Evolutionary conservation across 2,797 vertebrate species (phyloP), one percentile per base, ranked within the genome.

Genomic region (Chrysolophus pictus): DNA sequence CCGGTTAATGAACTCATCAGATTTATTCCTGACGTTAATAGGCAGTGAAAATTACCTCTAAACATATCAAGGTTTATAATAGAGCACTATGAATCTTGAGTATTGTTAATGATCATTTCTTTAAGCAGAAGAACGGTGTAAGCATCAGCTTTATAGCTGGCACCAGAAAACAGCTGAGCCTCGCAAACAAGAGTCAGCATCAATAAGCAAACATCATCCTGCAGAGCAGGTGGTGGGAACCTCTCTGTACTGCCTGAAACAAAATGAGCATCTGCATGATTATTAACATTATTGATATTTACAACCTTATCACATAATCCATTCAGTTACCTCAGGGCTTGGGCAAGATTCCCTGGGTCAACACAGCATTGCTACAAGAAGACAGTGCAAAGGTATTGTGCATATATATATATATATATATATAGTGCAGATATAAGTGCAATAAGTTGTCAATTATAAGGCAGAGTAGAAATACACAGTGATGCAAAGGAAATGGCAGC

Each of bases 11-110:
- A 91, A 94, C 86, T 86, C 84, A 81, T 88, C 82, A 84, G 44
- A n/a, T 76, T 92, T 91, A 91, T 87, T 47, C 51, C 64, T 95
- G 91, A 92, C 63, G 70, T 81, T 93, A 94, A 94, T 91, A 76
- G 63, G 82, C 93, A 95, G 76, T 58, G 82, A 95, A 95, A 95
- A 96, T 94, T 96, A 91, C 79, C 79, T 84, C 79, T 79, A 88
- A 89, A 93, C 63, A 73, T 91, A 96, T 79, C 88, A 96, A 41
- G 0, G 0, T 64, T 81, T 92, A 93, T 87, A 91, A 85, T 12
- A 78, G 82, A 93, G 60, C 8, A 9, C n/a, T 70, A 60, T 73
- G 79, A 94, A 84, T 92, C 73, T 88, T 75, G 94, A 91, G 60
- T 65, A 81, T 87, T 87, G 59, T 69, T 96, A 92, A 95, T 77